A percentile compares a stretch with the other conserved stretches of the same genome.
Evolutionary conservation across 2,113 vertebrate species (phyloP).

Genomic region (Heterotilapia buettikoferi): DNA sequence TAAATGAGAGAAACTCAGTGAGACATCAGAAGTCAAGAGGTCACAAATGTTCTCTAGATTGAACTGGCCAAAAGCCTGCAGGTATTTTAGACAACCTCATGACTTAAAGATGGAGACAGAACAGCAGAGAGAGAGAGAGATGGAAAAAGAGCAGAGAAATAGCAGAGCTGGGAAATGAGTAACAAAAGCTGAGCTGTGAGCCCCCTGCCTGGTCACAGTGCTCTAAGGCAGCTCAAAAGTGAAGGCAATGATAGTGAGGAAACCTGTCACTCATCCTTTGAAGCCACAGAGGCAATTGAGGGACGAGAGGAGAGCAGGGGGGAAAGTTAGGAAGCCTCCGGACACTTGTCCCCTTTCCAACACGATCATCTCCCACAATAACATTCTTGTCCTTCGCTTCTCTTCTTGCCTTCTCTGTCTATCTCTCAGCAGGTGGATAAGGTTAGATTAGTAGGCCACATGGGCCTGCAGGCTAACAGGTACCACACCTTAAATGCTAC

Average conservation of each 20-base stretch:
- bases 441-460: constrained; percentile 58
- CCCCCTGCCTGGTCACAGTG: constrained; percentile 52
- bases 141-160: neutral
- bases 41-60: constrained; percentile 41
- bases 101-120: constrained; percentile 14
- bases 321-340: constrained; percentile 53
- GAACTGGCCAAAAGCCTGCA: constrained; percentile 18
- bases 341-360: constrained; percentile 66
- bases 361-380: constrained; percentile 45
- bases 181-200: constrained; percentile 46
- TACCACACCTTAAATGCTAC: constrained; percentile 62
- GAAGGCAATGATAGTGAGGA: constrained; percentile 55
- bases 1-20: neutral
- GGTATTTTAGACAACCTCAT: constrained; percentile 29
- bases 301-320: neutral
- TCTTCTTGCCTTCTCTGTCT: neutral
- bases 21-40: constrained; percentile 13
- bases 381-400: constrained; percentile 33
- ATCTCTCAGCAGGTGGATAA: constrained; percentile 50
- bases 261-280: constrained; percentile 67
- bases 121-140: neutral
- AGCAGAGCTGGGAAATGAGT: constrained; percentile 24
- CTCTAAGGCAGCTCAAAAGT: constrained; percentile 48
- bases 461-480: constrained; percentile 38
- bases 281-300: constrained; percentile 28